Conservation (phyloP, 2,113 vertebrate species). For the chimpanzee (Pan troglodytes) region NHGRI_mPanTro3-v2.1_pri NC_072398.2:161438501-161439000, state of each 20-base stretch:
- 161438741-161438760: not conserved
- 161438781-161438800: not conserved
- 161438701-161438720: not conserved
- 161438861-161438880: not conserved
- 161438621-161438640: not conserved
- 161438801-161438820: not conserved
- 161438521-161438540: not conserved
- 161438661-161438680: not conserved
- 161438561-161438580: not conserved
- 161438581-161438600: not conserved
- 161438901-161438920: not conserved
- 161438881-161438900: not conserved
- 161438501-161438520: not conserved
- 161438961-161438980: not conserved
- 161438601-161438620: not conserved
- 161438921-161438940: not conserved
- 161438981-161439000: not conserved
- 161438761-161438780: not conserved
- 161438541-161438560: not conserved
- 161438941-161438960: not conserved
- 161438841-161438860: not conserved
- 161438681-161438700: conserved; percentile 1
- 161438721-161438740: not conserved
- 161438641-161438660: not conserved
- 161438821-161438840: not conserved